Base-by-base conservation (phyloP, 2,888 invertebrate genomes). In the Megaustenia siamemsis region DNA sequence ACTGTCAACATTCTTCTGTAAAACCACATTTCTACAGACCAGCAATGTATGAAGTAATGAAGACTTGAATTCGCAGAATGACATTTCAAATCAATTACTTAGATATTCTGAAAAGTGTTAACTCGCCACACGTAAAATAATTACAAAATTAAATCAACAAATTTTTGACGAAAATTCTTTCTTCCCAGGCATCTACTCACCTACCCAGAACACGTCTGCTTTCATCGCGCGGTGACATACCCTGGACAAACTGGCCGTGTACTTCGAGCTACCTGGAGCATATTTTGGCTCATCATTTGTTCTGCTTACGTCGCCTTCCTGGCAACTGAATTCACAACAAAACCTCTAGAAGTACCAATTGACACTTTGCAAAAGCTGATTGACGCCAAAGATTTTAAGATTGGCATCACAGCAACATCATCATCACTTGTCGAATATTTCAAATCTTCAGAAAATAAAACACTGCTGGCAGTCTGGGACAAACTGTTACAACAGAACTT, bases 231-330 rank as follows among this genome's bases (percentile, higher is more conserved):
- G 15, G 35, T 0, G 49, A 35, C 4, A 32, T 80, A 80, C 38
- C 24, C 69, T n/a, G 80, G 49, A 24, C 80, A 80, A 24, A 69
- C 69, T 69, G 69, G 80, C 18, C 49, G 68, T 2, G 32, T 53
- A 0, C 69, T 80, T 49, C n/a, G 80, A 15, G 53, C 69, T 12
- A 45, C 69, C 32, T 80, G 80, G 80, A 35, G n/a, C 21, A 15
- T 80, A 12, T 80, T 80, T 43, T 80, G 80, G 53, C 12, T 80
- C 28, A 80, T 80, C 4, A 35, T 80, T 2, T 45, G 69, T 15
- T 53, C 80, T 12, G 69, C 69, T 21, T 80, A 69, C 80, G n/a
- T 28, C n/a, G 80, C 80, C 6, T 80, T 38, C 21, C 69, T 80
- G 3, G 68, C 49, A 21, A 80, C 80, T 0, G 69, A 35, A 32